Evolutionary conservation across 2,797 vertebrate species (phyloP).

Genomic region (Chanos chanos): DNA sequence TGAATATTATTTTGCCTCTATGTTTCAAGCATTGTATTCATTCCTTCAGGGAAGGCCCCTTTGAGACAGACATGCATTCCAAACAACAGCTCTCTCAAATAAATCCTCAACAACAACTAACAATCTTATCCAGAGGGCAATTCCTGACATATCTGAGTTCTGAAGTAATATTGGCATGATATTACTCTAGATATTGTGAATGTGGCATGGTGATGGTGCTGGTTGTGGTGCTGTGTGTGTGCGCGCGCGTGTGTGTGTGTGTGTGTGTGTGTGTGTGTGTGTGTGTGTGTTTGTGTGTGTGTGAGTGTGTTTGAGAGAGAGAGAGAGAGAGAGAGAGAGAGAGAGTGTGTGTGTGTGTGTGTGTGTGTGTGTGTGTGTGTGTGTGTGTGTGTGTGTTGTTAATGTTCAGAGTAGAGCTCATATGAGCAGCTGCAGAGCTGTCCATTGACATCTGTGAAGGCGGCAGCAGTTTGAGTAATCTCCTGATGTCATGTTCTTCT

Average conservation of each 20-base stretch:
- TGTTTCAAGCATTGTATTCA: background rate
- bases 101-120: too few species aligned
- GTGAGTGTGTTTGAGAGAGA: background rate
- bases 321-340: background rate
- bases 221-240: background rate
- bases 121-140: too few species aligned
- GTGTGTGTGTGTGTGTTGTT: background rate
- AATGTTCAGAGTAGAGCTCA: background rate
- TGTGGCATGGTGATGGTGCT: too few species aligned
- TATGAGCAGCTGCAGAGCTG: constrained; percentile 11
- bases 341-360: background rate
- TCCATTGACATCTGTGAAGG: background rate
- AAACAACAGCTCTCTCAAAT: too few species aligned
- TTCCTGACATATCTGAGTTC: background rate
- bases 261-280: background rate
- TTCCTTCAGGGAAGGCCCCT: background rate
- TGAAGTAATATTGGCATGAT: too few species aligned
- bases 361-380: background rate
- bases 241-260: background rate
- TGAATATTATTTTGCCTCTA: too few species aligned
- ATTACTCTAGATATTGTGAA: too few species aligned
- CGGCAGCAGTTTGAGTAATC: constrained; percentile 1
- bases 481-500: constrained; percentile 1
- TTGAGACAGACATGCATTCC: background rate
- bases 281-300: background rate